phyloP scores from a whole-genome alignment of 2,113 vertebrate species.

The Capreolus pygargus region DNA sequence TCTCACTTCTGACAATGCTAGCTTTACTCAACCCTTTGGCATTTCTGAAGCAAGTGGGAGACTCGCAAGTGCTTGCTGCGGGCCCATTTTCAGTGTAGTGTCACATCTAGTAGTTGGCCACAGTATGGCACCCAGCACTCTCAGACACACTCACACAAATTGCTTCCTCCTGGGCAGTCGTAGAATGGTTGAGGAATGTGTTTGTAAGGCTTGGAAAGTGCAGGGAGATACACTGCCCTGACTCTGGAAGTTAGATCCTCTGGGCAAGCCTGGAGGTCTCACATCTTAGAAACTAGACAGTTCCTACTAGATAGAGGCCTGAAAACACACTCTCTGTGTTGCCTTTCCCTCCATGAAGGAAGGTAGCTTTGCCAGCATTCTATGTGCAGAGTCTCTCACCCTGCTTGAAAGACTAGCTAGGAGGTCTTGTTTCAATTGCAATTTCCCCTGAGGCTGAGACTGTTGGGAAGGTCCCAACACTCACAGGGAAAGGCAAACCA shows the following conservation, averaged over 20 bases:
- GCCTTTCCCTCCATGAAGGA: not conserved
- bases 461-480: not conserved
- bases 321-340: not conserved
- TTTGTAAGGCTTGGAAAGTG: not conserved
- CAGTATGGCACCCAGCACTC: not conserved
- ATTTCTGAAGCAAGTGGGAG: not conserved
- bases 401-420: not conserved
- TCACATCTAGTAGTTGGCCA: not conserved
- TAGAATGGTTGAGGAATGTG: not conserved
- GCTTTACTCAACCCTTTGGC: not conserved
- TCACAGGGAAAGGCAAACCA: not conserved
- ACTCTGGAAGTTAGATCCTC: not conserved
- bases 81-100: not conserved
- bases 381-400: not conserved
- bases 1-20: not conserved
- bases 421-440: not conserved
- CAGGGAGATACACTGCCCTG: not conserved
- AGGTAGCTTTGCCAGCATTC: not conserved
- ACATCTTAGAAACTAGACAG: not conserved
- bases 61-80: not conserved
- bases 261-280: not conserved
- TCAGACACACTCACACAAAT: not conserved
- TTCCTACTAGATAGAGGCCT: not conserved
- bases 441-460: not conserved
- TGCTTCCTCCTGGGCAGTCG: not conserved